Evolutionary conservation across 2,113 vertebrate species (phyloP).

Genomic region (Pomatostomus ruficeps): DNA sequence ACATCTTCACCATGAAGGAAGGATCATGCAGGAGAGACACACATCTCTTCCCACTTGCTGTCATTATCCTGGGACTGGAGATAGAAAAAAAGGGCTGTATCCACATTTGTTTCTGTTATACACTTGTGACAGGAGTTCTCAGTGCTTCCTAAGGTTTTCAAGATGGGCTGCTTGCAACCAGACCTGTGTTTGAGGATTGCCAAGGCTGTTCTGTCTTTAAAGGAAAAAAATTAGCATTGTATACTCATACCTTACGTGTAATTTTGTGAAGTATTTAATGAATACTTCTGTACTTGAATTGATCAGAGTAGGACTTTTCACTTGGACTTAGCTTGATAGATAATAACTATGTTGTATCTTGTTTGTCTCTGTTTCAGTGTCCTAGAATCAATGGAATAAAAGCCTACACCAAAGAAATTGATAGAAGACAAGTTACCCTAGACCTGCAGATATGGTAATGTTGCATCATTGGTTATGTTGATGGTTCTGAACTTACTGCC

Average conservation of each 20-base stretch:
- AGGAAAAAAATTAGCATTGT: not conserved
- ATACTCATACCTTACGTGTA: not conserved
- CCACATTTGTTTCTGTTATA: not conserved
- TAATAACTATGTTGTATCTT: not conserved
- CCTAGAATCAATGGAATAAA: slow-evolving; percentile 86
- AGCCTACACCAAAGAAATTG: slow-evolving; percentile 81
- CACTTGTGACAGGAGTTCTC: not conserved
- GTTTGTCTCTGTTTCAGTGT: slow-evolving; percentile 74
- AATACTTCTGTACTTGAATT: not conserved
- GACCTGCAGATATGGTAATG: slow-evolving; percentile 87
- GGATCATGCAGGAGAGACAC: not conserved
- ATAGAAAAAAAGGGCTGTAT: not conserved
- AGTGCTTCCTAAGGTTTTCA: not conserved
- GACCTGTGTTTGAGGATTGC: not conserved
- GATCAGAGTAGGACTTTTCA: not conserved
- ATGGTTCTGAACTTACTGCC: not conserved
- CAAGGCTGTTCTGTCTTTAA: not conserved
- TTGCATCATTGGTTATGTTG: not conserved
- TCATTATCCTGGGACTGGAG: not conserved
- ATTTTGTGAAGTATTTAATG: not conserved
- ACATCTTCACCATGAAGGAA: not conserved
- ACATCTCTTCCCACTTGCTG: not conserved
- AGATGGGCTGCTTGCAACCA: not conserved
- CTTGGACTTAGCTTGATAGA: not conserved
- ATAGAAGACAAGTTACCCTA: slow-evolving; percentile 83